phyloP scores from a whole-genome alignment of 2,113 vertebrate species.

The Lycaon pictus region DNA sequence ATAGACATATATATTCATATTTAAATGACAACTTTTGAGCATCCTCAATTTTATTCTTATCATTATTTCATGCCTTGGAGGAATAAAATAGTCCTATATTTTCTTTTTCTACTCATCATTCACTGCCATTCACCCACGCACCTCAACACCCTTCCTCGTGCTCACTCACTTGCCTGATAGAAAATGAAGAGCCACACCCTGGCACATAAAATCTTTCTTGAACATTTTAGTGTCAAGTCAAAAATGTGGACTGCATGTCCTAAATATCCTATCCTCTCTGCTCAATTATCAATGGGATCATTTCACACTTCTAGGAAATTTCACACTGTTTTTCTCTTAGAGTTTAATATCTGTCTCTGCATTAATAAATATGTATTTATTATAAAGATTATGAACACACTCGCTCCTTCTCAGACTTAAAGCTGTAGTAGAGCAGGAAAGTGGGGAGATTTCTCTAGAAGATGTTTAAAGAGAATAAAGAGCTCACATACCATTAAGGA shows the following conservation, averaged over 20 bases:
- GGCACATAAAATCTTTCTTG: not conserved
- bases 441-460: not conserved
- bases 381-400: not conserved
- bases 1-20: not conserved
- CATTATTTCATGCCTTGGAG: not conserved
- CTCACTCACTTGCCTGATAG: not conserved
- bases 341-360: not conserved
- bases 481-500: not conserved
- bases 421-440: not conserved
- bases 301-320: not conserved
- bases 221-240: not conserved
- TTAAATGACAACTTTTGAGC: not conserved
- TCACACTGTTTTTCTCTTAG: not conserved
- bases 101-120: not conserved
- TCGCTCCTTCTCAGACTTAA: not conserved
- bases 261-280: not conserved
- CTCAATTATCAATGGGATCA: not conserved
- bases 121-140: no score
- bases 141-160: rapidly evolving
- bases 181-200: not conserved
- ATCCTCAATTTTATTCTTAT: not conserved
- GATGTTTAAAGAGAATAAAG: not conserved
- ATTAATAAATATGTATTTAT: not conserved
- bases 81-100: not conserved
- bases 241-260: not conserved